These are phyloP conservation scores for Xiphophorus maculatus DNA, from an alignment of 2,113 vertebrate species.

Conservation along the genomic window DNA sequence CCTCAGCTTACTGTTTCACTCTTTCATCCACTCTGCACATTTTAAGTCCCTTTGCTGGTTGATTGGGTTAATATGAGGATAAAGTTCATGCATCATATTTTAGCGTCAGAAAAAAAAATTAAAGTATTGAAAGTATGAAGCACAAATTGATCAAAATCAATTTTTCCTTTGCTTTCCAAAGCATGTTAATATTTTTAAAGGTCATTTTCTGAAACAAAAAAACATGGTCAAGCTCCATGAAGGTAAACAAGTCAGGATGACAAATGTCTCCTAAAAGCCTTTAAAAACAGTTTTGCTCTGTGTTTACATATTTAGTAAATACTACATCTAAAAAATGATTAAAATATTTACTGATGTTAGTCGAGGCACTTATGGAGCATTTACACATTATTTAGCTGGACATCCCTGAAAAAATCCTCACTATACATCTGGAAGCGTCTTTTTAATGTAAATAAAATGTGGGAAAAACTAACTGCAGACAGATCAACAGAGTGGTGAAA, in stretches of 20 bases:
- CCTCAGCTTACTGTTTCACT: conserved; percentile 8
- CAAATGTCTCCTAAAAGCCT: background rate
- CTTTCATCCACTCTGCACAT: conserved; percentile 25
- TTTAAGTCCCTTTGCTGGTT: conserved; percentile 11
- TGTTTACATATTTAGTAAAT: no score
- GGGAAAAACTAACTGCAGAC: no score
- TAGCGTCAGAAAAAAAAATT: background rate
- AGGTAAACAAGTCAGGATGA: background rate
- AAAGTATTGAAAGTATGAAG: background rate
- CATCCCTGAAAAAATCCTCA: no score
- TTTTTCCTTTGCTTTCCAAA: background rate
- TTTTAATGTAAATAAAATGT: no score
- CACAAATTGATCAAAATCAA: no score
- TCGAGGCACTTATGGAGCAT: no score
- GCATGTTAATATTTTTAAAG: background rate
- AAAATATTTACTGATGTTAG: no score
- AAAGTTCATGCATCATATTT: background rate
- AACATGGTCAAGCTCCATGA: background rate
- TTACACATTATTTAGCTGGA: no score
- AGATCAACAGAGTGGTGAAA: no score
- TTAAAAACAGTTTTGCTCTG: background rate
- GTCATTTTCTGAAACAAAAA: background rate
- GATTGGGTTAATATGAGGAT: conserved; percentile 5
- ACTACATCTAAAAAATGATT: background rate
- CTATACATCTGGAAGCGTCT: no score